phyloP scores from a whole-genome alignment of 1,140 invertebrate species.

The Lucilia cuprina region DNA sequence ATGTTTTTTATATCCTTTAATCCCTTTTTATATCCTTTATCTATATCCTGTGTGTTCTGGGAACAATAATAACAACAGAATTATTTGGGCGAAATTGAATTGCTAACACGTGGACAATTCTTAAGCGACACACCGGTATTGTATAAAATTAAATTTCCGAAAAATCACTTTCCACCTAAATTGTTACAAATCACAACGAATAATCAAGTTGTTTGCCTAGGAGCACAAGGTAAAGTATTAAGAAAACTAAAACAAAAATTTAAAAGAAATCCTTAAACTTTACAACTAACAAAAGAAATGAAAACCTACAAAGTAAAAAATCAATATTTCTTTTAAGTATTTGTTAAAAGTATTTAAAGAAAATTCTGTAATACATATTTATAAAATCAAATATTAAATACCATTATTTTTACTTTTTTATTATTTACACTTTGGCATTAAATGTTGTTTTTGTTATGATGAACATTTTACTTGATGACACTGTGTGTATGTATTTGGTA shows the following conservation, averaged over 20 bases:
- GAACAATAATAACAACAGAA: slow-evolving; percentile 42
- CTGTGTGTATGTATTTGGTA: background rate
- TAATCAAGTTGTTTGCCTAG: slow-evolving; percentile 55
- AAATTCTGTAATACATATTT: background rate
- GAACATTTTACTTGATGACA: background rate
- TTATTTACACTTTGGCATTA: background rate
- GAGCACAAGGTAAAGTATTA: slow-evolving; percentile 44
- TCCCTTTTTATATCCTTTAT: slow-evolving; percentile 20
- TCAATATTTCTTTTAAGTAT: background rate
- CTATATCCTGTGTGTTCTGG: background rate
- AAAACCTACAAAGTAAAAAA: background rate
- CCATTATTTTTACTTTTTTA: background rate
- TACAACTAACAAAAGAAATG: background rate
- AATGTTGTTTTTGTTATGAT: background rate
- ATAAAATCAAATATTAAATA: background rate
- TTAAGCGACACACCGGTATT: slow-evolving; percentile 46
- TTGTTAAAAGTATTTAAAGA: background rate
- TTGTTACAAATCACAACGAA: slow-evolving; percentile 53
- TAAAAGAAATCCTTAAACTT: background rate
- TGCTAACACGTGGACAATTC: slow-evolving; percentile 55
- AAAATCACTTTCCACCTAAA: slow-evolving; percentile 55
- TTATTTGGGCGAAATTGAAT: slow-evolving; percentile 57
- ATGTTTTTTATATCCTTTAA: background rate
- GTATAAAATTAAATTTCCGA: slow-evolving; percentile 57
- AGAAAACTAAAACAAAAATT: background rate